phyloP scores from a whole-genome alignment of 2,113 vertebrate genomes.

The Suncus etruscus region DNA sequence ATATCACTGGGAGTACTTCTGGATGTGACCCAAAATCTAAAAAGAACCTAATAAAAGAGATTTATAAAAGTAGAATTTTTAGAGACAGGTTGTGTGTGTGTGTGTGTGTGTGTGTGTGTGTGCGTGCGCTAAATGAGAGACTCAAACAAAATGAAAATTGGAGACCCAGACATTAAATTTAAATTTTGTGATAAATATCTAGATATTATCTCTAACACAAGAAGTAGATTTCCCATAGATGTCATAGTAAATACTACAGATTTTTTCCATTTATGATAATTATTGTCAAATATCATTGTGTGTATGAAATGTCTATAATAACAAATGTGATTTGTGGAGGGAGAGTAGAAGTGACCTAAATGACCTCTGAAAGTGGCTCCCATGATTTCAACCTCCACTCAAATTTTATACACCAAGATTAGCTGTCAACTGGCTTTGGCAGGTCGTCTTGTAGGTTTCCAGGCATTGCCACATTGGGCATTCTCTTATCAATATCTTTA shows the following conservation, averaged over 20 bases:
- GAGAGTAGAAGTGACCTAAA: not conserved
- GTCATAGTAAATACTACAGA: not conserved
- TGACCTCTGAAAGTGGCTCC: conserved; percentile 49
- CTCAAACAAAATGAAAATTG: conserved; percentile 15
- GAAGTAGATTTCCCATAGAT: not conserved
- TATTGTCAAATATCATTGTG: not conserved
- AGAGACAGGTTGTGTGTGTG: not conserved
- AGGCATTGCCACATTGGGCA: not conserved
- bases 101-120: no score
- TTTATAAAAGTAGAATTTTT: no score
- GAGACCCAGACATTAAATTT: not conserved
- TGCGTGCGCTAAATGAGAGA: not conserved
- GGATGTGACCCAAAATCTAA: no score
- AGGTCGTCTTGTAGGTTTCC: conserved; percentile 24
- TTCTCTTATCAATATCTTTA: conserved; percentile 35
- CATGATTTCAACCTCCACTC: not conserved
- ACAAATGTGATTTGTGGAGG: not conserved
- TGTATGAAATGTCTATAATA: not conserved
- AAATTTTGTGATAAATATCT: not conserved
- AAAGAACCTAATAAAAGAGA: no score
- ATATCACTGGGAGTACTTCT: no score
- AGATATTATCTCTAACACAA: not conserved
- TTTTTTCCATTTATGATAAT: not conserved
- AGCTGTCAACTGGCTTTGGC: conserved; percentile 53
- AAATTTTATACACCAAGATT: conserved; percentile 38